Conservation (phyloP, 2,797 vertebrate species). For the Psittacula echo region DNA sequence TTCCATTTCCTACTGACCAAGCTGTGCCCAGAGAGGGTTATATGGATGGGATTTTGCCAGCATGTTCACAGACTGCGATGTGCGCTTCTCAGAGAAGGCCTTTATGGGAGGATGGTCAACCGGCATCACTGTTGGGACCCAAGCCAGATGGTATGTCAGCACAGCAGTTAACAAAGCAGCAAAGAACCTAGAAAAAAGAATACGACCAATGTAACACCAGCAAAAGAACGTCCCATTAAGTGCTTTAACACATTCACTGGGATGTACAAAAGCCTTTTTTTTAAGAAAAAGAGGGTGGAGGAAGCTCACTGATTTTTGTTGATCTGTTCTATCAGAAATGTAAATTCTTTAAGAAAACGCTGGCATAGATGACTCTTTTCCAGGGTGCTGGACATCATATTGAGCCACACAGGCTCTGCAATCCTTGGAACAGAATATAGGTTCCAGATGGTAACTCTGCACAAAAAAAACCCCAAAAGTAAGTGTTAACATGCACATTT, state of each 20-base stretch:
- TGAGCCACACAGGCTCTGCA: slow-evolving; percentile 87
- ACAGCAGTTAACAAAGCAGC: slow-evolving; percentile 87
- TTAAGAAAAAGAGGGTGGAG: background rate
- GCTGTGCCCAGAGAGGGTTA: slow-evolving; percentile 89
- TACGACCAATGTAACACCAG: background rate
- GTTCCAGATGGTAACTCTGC: slow-evolving; percentile 86
- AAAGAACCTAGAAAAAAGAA: slow-evolving; percentile 80
- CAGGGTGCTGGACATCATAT: slow-evolving; percentile 84
- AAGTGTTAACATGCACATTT: background rate
- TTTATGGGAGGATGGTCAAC: slow-evolving; percentile 84
- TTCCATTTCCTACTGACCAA: slow-evolving; percentile 78
- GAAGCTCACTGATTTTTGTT: slow-evolving; percentile 87
- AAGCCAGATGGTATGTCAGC: slow-evolving; percentile 87
- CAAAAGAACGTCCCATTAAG: background rate
- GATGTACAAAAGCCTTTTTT: background rate
- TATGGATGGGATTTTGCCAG: slow-evolving; percentile 88
- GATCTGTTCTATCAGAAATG: slow-evolving; percentile 83
- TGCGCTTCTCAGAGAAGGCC: slow-evolving; percentile 84
- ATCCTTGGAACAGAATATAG: slow-evolving; percentile 88
- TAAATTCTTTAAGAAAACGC: slow-evolving; percentile 86
- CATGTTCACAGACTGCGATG: slow-evolving; percentile 83
- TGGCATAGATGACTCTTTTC: slow-evolving; percentile 85
- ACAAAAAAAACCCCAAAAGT: slow-evolving; percentile 13
- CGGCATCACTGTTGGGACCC: slow-evolving; percentile 90
- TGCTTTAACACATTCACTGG: background rate